Evolutionary conservation across 2,888 invertebrate genomes (phyloP).

Genomic region (Cephonodes hylas): DNA sequence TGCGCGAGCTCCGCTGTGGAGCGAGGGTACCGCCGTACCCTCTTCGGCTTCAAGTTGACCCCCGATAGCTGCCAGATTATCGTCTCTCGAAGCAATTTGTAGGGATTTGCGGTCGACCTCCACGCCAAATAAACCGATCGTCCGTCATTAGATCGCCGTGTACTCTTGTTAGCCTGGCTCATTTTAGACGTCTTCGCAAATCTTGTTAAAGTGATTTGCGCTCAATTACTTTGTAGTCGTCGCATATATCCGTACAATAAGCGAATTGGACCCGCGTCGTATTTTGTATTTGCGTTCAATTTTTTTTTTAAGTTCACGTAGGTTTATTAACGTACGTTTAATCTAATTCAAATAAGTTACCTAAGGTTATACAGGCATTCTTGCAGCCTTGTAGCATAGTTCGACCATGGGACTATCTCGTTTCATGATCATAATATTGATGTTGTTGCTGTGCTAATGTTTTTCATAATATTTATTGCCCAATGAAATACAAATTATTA

Average conservation of each 20-base stretch:
- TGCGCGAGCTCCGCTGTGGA: slow-evolving; percentile 42
- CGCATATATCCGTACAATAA: not conserved
- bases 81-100: slow-evolving; percentile 68
- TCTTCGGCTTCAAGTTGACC: slow-evolving; percentile 36
- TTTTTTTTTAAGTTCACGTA: no score
- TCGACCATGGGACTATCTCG: no score
- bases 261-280: not conserved
- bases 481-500: no score
- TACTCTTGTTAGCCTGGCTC: not conserved
- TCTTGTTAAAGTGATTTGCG: slow-evolving; percentile 6
- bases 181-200: slow-evolving; percentile 20
- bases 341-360: no score
- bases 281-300: not conserved
- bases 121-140: slow-evolving; percentile 51
- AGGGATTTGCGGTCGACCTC: slow-evolving; percentile 66
- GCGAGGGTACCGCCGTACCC: slow-evolving; percentile 25
- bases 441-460: no score
- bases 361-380: no score
- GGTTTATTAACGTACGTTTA: no score
- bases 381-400: no score
- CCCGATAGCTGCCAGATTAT: slow-evolving; percentile 65
- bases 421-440: no score
- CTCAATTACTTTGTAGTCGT: not conserved
- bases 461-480: no score
- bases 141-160: slow-evolving; percentile 43